Base-by-base conservation (phyloP, 1,140 invertebrate genomes). In the Leptinotarsa lineolata region DNA sequence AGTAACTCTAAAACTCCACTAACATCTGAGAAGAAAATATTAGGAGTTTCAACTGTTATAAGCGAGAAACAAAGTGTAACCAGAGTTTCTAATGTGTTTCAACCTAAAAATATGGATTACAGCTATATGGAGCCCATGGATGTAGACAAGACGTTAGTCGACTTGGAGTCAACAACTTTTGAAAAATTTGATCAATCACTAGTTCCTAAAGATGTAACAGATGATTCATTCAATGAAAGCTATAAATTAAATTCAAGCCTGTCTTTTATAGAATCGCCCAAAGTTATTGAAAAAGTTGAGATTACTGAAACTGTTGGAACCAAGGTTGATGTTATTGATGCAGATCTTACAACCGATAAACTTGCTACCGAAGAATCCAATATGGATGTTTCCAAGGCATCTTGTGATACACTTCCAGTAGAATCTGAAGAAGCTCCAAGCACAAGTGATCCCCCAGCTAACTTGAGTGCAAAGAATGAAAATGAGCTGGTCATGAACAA, bases 81-180 rank as follows among this genome's bases (percentile, higher is more conserved):
- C 15, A 68, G 73, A 60, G 22, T 74, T 20, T 74, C 76, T n/a
- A 73, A 77, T 45, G 76, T 74, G 39, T 74, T 77, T 45, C 70
- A 66, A 24, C 75, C 75, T 11, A 76, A 73, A 48, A 65, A 72
- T 22, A 64, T 58, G 15, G 64, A 73, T 8, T 68, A 60, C n/a
- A 76, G 75, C 58, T 76, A 73, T 64, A 45, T 70, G 15, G 75
- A 76, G 63, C 72, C 75, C 5, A 76, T 76, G 75, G 75, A 76
- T 59, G 68, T 76, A 4, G 75, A 76, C 65, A 60, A 69, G 20
- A 21, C 61, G 11, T 16, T 15, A 6, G 11, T 30, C 3, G 61
- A 63, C 48, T 46, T 21, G 70, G 30, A 59, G 16, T 16, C 45
- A 16, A 48, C 21, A 21, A 16, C 8, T 72, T n/a, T 65, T 68